Percentiles rank a stretch among this genome's conserved stretches.
phyloP scores from a whole-genome alignment of 2,113 vertebrate genomes.

The Corvus cornix region DNA sequence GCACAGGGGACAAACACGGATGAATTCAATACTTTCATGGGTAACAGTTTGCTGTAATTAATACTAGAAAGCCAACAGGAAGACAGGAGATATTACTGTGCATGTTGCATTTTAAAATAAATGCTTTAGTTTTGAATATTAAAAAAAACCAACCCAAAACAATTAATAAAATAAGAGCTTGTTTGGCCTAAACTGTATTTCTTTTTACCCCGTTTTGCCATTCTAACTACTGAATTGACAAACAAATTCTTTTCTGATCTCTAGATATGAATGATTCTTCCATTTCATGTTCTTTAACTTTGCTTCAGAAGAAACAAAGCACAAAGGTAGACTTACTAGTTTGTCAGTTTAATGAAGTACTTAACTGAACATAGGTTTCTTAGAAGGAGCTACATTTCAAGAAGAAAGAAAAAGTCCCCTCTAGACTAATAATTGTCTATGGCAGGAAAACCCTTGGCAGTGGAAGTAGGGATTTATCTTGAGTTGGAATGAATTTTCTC shows the following conservation, averaged over 20 bases:
- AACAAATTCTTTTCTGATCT: background rate
- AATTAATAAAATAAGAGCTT: accelerated
- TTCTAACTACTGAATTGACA: background rate
- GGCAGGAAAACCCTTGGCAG: conserved; percentile 58
- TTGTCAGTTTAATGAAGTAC: conserved; percentile 56
- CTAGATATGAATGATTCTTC: background rate
- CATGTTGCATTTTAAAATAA: background rate
- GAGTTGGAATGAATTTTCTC: conserved; percentile 63
- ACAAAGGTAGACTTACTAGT: conserved; percentile 18
- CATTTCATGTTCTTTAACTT: background rate
- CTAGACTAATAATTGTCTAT: conserved; percentile 55
- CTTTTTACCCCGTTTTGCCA: accelerated
- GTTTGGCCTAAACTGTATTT: background rate
- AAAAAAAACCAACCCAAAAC: background rate
- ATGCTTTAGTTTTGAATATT: background rate
- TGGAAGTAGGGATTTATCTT: conserved; percentile 48
- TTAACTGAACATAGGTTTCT: conserved; percentile 51
- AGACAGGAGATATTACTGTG: background rate
- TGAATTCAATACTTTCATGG: background rate
- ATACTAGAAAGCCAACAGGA: background rate
- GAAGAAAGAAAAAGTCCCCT: conserved; percentile 43
- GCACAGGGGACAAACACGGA: background rate
- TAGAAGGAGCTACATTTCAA: conserved; percentile 53
- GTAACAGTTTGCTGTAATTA: background rate
- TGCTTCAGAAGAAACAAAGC: conserved; percentile 29